These are phyloP conservation scores for Chironomus tepperi DNA, from an alignment of 1,140 invertebrate genomes.

Conservation along the genomic window DNA sequence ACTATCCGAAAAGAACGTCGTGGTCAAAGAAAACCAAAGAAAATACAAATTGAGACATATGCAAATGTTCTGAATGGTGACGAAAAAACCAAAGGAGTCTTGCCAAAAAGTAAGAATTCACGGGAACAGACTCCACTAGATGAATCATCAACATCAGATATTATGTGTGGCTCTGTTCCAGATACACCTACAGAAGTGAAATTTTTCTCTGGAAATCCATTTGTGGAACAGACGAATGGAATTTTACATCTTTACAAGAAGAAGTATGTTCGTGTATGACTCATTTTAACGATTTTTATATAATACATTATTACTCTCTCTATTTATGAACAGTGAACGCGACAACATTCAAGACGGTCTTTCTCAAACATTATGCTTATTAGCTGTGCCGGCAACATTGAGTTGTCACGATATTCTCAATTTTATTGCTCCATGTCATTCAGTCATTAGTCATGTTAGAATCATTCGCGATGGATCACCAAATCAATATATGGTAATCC, in stretches of 20 bases:
- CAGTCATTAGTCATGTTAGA: slow-evolving; percentile 81
- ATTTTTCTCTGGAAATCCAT: slow-evolving; percentile 94
- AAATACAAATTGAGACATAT: slow-evolving; percentile 59
- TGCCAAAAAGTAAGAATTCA: slow-evolving; percentile 35
- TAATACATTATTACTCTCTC: slow-evolving; percentile 20
- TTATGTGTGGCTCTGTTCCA: slow-evolving; percentile 29
- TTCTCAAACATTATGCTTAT: slow-evolving; percentile 71
- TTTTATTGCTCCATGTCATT: slow-evolving; percentile 90
- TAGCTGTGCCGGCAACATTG: slow-evolving; percentile 86
- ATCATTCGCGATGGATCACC: slow-evolving; percentile 80
- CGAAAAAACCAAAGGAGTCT: slow-evolving; percentile 38
- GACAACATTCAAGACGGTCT: slow-evolving; percentile 61
- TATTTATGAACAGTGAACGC: slow-evolving; percentile 48
- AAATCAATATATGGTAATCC: slow-evolving; percentile 94
- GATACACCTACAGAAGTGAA: slow-evolving; percentile 53
- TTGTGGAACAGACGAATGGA: slow-evolving; percentile 93
- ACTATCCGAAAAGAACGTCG: slow-evolving; percentile 37
- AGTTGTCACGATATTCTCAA: slow-evolving; percentile 88
- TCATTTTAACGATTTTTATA: slow-evolving; percentile 12
- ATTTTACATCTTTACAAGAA: slow-evolving; percentile 95
- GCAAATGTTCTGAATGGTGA: slow-evolving; percentile 43
- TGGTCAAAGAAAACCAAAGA: slow-evolving; percentile 48
- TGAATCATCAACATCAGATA: slow-evolving; percentile 31
- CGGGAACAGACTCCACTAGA: slow-evolving; percentile 39
- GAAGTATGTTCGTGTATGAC: slow-evolving; percentile 51